Base-by-base conservation (phyloP, 2,888 invertebrate species). In the Heliconius hortense region DNA sequence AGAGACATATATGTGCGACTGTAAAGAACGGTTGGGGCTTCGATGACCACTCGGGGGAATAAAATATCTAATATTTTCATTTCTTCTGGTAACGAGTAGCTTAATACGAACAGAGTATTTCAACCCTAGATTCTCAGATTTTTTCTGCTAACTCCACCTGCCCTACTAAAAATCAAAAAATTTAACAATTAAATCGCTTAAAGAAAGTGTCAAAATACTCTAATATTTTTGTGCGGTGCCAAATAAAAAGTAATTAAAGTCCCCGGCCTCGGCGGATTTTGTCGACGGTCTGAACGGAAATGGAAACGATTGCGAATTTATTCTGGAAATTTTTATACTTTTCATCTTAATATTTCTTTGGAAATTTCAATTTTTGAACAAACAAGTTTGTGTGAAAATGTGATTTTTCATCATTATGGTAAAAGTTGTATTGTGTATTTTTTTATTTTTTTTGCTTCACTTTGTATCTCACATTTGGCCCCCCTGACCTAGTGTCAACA, bases 231-330 rank as follows among this genome's bases (percentile, higher is more conserved):
- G 77, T 75, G 78, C 79, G 76, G 76, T 81, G 82, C 84, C 76
- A 81, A 88, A 89, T 88, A 87, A 88, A 89, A 90, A 87, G 89
- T 87, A 88, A 90, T 90, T 90, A 89, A 89, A 88, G 87, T 88
- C 78, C 78, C 77, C 78, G 85, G 82, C 81, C 77, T 79, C 80
- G 81, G 84, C 84, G 84, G 85, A 84, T 87, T 85, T n/a, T 85
- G 86, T 87, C 75, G 80, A 28, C 79, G 76, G 64, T 39, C 35
- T 64, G n/a, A 72, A 56, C 84, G 85, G 80, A 79, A 82, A 80
- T 83, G 80, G 79, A 81, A 69, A 79, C 76, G 79, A 79, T 82
- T 82, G 82, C 76, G 80, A 81, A 82, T 77, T 79, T 80, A 78
- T 81, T 79, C 79, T 74, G 77, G 76, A 76, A 77, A 78, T 77